phyloP scores from a whole-genome alignment of 2,797 vertebrate species.

The Xenopus petersii region DNA sequence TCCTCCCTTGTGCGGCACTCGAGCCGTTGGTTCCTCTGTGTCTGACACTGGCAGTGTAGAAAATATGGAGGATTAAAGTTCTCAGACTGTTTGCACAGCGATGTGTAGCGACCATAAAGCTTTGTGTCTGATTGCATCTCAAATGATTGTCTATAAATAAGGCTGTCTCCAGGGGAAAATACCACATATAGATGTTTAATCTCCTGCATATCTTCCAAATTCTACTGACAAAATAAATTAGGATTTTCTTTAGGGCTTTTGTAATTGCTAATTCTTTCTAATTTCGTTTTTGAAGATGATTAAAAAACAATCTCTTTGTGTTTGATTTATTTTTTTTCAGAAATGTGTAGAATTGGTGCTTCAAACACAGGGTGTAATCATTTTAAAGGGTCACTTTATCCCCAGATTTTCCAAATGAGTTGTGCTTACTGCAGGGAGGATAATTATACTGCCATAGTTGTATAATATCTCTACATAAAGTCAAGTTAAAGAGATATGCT shows the following conservation, averaged over 20 bases:
- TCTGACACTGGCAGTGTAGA: conserved; percentile 8
- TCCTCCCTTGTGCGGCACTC: conserved; percentile 19
- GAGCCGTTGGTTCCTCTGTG: conserved; percentile 40
- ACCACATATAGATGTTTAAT: background rate
- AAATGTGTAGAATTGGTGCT: too few species aligned
- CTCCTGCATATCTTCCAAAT: background rate
- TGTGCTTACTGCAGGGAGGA: too few species aligned
- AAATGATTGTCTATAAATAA: background rate
- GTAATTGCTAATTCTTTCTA: background rate
- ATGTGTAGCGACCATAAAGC: conserved; percentile 10
- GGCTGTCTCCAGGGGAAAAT: background rate
- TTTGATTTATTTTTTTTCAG: too few species aligned
- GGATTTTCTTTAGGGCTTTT: background rate
- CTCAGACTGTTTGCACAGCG: conserved; percentile 16
- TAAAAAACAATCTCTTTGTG: too few species aligned
- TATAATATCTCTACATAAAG: too few species aligned
- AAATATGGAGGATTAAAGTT: conserved; percentile 36
- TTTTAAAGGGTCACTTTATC: too few species aligned
- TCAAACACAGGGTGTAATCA: too few species aligned
- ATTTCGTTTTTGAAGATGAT: background rate
- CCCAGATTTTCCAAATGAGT: too few species aligned
- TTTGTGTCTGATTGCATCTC: conserved; percentile 19
- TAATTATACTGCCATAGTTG: too few species aligned
- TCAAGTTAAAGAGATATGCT: too few species aligned
- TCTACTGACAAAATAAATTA: background rate